A percentile compares a stretch with the other conserved stretches of the same genome.
Conservation (phyloP, 2,113 vertebrate species). For the Malurus melanocephalus region DNA sequence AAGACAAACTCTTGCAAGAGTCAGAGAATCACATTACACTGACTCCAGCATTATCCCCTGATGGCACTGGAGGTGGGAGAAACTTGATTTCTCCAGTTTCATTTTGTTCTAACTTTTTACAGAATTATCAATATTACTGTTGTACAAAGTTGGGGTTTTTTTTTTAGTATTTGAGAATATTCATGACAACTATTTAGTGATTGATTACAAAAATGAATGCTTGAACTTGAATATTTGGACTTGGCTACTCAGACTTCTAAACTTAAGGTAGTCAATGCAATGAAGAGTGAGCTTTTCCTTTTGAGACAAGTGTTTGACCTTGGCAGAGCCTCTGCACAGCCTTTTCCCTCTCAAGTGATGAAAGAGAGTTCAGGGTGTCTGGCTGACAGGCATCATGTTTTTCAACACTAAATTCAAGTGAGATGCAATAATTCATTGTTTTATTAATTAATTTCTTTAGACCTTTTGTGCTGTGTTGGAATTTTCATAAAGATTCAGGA, state of each 20-base stretch:
- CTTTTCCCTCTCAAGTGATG: neutral
- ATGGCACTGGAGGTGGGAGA: neutral
- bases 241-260: neutral
- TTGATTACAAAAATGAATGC: neutral
- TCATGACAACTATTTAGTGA: neutral
- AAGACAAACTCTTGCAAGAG: neutral
- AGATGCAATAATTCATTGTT: neutral
- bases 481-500: neutral
- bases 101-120: neutral
- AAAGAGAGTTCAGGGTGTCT: neutral
- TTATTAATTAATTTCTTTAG: neutral
- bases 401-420: neutral
- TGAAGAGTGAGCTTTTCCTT: neutral
- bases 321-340: neutral
- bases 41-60: rapidly evolving
- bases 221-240: neutral
- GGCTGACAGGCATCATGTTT: neutral
- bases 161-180: neutral
- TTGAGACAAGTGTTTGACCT: neutral
- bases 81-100: neutral
- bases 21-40: neutral
- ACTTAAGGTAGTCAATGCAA: neutral
- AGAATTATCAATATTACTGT: neutral
- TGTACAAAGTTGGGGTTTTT: rapidly evolving
- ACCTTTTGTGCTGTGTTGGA: neutral